These are phyloP conservation scores for Myanophis thanlyinensis DNA, from an alignment of 2,113 vertebrate genomes.

Conservation along the genomic window DNA sequence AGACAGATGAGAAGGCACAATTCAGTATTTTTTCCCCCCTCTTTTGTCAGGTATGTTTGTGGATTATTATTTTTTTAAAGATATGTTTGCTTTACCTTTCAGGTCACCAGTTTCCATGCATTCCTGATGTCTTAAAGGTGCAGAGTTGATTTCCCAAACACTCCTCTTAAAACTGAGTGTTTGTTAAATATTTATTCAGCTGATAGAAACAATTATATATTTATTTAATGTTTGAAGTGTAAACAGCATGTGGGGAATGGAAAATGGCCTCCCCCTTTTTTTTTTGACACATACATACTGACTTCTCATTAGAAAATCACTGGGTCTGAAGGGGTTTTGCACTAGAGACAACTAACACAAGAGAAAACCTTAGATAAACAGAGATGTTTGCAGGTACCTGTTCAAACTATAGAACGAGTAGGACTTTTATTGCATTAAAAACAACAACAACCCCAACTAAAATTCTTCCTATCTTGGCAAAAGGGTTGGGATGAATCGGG, in stretches of 20 bases:
- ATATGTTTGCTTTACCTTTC: constrained; percentile 68
- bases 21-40: background rate
- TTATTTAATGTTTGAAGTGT: constrained; percentile 79
- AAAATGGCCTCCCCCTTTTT: constrained; percentile 41
- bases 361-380: constrained; percentile 16
- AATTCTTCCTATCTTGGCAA: background rate
- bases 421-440: background rate
- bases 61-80: background rate
- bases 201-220: constrained; percentile 78
- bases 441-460: background rate
- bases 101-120: constrained; percentile 67
- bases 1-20: constrained; percentile 31
- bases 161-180: constrained; percentile 62
- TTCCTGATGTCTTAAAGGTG: constrained; percentile 58
- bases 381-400: constrained; percentile 16
- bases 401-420: background rate
- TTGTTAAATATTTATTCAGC: constrained; percentile 78
- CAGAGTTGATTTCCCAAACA: constrained; percentile 67
- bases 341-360: constrained; percentile 17
- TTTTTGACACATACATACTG: constrained; percentile 41
- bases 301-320: constrained; percentile 45
- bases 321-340: constrained; percentile 24
- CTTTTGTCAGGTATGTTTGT: constrained; percentile 13
- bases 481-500: background rate
- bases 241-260: constrained; percentile 74